Evolutionary conservation across 2,888 invertebrate species (phyloP), one percentile per base, ranked within the genome.

Genomic region (Acleris cristana): DNA sequence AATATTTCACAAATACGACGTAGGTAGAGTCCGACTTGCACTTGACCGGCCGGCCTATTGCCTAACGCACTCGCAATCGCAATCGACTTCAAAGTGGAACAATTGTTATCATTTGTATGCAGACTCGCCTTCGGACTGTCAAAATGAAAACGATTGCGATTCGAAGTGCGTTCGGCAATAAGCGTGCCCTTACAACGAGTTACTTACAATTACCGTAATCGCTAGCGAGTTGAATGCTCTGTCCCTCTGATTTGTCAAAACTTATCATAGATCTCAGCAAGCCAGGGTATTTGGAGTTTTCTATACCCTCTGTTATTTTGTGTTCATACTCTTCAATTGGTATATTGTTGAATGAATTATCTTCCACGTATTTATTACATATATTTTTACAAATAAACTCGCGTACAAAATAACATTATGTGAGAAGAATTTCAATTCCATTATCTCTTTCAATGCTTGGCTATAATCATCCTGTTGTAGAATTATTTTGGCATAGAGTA

Each of bases 251-350:
- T 56, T 91, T 86, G 19, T 93, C 85, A 81, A 89, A 94, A 19
- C 87, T 81, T 64, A 94, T 80, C 69, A 95, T 94, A 45, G 94
- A 94, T 84, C 94, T 94, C 3, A 96, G 93, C 53, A 96, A 87
- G 40, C 93, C 82, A 2, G 94, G 95, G 77, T 94, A 92, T 74
- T 94, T 93, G 0, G 95, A 95, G 70, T 94, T 92, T 71, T 93
- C 82, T 75, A 96, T 94, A 7, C 95, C 82, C 60, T 89, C 80
- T 61, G 94, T 83, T 5, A 96, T 87, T 69, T 84, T 82, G 55
- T 94, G 87, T 60, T 93, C 88, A 80, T 94, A 93, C 51, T 84
- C 76, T 64, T 93, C 89, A 71, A 95, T 91, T 44, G 88, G 82
- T 59, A 91, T 79, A 59, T 76, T 73, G 65, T 72, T 72, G 70